phyloP scores from a whole-genome alignment of 2,888 invertebrate genomes.

The Lissonota sp. region DNA sequence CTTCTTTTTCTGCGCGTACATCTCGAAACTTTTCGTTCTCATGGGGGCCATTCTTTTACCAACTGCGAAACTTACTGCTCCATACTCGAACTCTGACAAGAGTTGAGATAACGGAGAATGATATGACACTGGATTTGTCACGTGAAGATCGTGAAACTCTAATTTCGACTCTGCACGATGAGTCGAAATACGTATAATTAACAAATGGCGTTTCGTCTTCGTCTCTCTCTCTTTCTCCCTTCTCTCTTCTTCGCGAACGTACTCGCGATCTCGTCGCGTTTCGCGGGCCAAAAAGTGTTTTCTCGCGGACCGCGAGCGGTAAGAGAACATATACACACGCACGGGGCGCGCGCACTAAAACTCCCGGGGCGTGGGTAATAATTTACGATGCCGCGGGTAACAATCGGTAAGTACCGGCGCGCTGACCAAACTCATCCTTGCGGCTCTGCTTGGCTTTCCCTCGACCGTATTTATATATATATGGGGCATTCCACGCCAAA shows the following conservation, averaged over 20 bases:
- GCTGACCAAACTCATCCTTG: slow-evolving; percentile 69
- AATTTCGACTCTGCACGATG: neutral
- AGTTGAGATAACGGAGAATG: no score
- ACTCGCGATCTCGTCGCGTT: slow-evolving; percentile 60
- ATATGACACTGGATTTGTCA: no score
- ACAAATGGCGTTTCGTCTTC: slow-evolving; percentile 25
- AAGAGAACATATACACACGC: no score
- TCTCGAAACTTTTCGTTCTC: no score
- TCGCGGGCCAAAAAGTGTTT: slow-evolving; percentile 37
- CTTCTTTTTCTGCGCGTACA: no score
- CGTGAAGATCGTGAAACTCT: no score
- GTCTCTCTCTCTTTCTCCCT: no score
- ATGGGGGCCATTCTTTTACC: no score
- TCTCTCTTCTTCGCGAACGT: slow-evolving; percentile 13
- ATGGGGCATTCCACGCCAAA: no score
- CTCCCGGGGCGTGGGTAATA: slow-evolving; percentile 80
- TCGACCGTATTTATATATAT: no score
- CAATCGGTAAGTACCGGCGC: slow-evolving; percentile 80
- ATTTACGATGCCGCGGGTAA: slow-evolving; percentile 82
- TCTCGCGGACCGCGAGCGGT: slow-evolving; percentile 66
- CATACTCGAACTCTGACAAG: no score
- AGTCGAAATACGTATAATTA: slow-evolving; percentile 14
- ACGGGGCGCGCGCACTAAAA: slow-evolving; percentile 75
- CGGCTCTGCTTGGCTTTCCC: neutral
- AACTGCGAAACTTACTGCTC: no score